These are phyloP conservation scores for Teleiodes luculella DNA, from an alignment of 2,888 invertebrate species.

Conservation along the genomic window DNA sequence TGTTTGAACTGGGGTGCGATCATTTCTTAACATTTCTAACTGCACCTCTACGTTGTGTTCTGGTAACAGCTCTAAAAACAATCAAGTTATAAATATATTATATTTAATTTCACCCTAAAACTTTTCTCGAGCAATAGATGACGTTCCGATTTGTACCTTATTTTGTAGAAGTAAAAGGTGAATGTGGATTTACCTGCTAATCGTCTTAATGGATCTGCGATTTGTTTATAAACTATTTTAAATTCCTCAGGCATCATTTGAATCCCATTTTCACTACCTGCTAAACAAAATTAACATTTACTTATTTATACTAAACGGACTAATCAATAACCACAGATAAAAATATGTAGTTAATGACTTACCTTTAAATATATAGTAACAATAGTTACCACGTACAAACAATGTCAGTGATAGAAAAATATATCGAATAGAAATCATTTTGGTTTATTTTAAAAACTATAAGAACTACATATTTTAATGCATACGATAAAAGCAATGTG, in stretches of 20 bases:
- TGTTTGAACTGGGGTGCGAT: background rate
- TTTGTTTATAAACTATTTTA: background rate
- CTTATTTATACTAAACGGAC: background rate
- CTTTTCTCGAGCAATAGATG: too few relatives aligned
- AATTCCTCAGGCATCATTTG: slow-evolving; percentile 1
- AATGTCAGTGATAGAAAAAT: background rate
- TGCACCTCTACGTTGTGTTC: slow-evolving; percentile 55
- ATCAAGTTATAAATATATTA: too few relatives aligned
- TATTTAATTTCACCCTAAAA: too few relatives aligned
- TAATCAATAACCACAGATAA: background rate
- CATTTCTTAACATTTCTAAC: slow-evolving; percentile 34
- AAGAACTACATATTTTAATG: background rate
- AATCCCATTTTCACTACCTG: background rate
- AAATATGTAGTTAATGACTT: background rate
- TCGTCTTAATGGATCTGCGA: slow-evolving; percentile 31
- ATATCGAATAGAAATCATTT: background rate
- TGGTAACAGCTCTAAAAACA: slow-evolving; percentile 49
- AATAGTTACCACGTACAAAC: background rate
- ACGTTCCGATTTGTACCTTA: too few relatives aligned
- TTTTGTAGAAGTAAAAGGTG: too few relatives aligned
- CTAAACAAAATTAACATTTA: background rate
- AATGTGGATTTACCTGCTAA: slow-evolving; percentile 28
- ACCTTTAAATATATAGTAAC: background rate
- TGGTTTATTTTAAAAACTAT: background rate
- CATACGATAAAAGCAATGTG: too few relatives aligned